Evolutionary conservation across 2,888 invertebrate species (phyloP).

Genomic region (Dilophus febrilis): DNA sequence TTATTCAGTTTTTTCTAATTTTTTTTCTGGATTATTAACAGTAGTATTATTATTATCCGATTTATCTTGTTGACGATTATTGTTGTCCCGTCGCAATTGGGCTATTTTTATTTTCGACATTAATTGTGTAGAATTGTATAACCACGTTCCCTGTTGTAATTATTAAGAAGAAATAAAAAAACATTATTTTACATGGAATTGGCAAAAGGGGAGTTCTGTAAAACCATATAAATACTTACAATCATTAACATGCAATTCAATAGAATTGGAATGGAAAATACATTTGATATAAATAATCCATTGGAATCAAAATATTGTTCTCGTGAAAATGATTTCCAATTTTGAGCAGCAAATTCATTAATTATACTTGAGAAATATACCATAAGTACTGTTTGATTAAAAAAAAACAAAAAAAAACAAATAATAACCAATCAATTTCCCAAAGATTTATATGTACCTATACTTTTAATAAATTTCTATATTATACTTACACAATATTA

Average conservation of each 20-base stretch:
- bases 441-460: neutral
- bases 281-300: slow-evolving; percentile 83
- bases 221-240: slow-evolving; percentile 42
- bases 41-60: too few relatives aligned
- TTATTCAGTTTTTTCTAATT: too few relatives aligned
- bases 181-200: too few relatives aligned
- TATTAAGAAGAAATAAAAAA: slow-evolving; percentile 1
- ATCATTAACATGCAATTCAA: slow-evolving; percentile 87
- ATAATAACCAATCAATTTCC: too few relatives aligned
- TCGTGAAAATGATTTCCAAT: slow-evolving; percentile 75
- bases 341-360: slow-evolving; percentile 72
- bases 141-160: slow-evolving; percentile 59
- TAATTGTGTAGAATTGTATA: slow-evolving; percentile 73
- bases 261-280: slow-evolving; percentile 83
- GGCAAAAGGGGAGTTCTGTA: too few relatives aligned
- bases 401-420: neutral
- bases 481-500: slow-evolving; percentile 53
- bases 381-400: slow-evolving; percentile 43
- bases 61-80: too few relatives aligned
- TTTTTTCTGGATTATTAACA: too few relatives aligned
- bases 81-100: slow-evolving; percentile 36
- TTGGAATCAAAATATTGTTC: slow-evolving; percentile 91
- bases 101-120: slow-evolving; percentile 74
- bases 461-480: slow-evolving; percentile 1
- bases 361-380: slow-evolving; percentile 84